Evolutionary conservation across 2,797 vertebrate genomes (phyloP), one percentile per base, ranked within the genome.

Genomic region (Pseudochaenichthys georgianus): DNA sequence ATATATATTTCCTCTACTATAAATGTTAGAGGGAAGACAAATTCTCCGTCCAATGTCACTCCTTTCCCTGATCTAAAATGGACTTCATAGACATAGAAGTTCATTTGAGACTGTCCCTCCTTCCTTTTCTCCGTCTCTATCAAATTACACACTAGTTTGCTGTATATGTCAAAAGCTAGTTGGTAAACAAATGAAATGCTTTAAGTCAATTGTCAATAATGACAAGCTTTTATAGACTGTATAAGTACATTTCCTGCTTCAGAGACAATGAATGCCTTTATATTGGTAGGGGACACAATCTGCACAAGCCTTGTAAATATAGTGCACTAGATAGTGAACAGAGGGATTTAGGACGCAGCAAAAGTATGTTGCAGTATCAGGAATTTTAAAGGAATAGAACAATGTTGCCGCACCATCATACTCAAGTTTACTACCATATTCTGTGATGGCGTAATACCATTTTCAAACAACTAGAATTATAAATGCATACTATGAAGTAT

Each of bases 41-140:
- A 51, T 45, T 31, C 16, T 76, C 9, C 21, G 28, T 60, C 38
- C 55, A 59, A 48, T 66, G 45, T 59, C 50, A 43, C 55, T 42
- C 34, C 50, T 17, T 46, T 45, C 9, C 46, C 7, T 16, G n/a
- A 13, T 50, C 31, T 9, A 38, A 38, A 38, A 57, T 41, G 47
- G 31, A n/a, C 23, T 28, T 28, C 28, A 42, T 10, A 34, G 28
- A 50, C 28, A 48, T 13, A 16, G 45, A 63, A 45, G 3, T 64
- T 48, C 17, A 48, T 31, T 8, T 2, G 2, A 47, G 23, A n/a
- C 60, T 4, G 3, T 48, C 61, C 21, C 12, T 64, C n/a, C 42
- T 15, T 16, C 8, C 13, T 16, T 21, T 9, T 45, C 17, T n/a
- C 3, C 4, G 15, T 63, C 11, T 64, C 45, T 54, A 16, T 64